These are phyloP conservation scores for Theristicus caerulescens DNA, from an alignment of 2,113 vertebrate species.

Conservation along the genomic window DNA sequence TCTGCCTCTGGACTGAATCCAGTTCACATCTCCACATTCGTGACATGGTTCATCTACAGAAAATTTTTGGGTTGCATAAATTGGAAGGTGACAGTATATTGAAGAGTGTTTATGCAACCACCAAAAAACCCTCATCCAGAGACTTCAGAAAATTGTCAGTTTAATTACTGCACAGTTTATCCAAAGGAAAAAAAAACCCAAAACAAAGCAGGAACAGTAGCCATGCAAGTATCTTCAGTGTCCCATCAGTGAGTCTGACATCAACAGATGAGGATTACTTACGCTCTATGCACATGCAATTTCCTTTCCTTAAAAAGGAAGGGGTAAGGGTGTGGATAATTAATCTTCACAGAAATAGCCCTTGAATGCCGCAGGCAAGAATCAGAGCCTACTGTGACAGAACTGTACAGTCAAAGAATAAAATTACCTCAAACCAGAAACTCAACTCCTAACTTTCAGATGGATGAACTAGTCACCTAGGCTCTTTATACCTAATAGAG, in stretches of 20 bases:
- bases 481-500: background rate
- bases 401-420: background rate
- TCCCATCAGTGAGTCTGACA: background rate
- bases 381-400: background rate
- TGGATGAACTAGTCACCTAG: background rate
- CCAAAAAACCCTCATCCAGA: background rate
- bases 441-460: background rate
- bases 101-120: background rate
- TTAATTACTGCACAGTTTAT: background rate
- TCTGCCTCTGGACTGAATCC: background rate
- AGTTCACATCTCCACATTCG: background rate
- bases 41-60: background rate
- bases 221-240: background rate
- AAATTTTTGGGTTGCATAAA: background rate
- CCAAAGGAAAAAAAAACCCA: background rate
- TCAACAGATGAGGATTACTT: background rate
- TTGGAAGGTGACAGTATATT: background rate
- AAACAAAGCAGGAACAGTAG: background rate
- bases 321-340: background rate
- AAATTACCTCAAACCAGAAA: background rate
- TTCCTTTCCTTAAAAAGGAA: background rate
- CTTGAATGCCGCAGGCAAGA: background rate
- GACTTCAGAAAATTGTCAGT: background rate
- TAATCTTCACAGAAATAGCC: background rate
- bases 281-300: rapidly evolving